phyloP scores from a whole-genome alignment of 2,113 vertebrate species.

The Chloropsis cyanopogon region DNA sequence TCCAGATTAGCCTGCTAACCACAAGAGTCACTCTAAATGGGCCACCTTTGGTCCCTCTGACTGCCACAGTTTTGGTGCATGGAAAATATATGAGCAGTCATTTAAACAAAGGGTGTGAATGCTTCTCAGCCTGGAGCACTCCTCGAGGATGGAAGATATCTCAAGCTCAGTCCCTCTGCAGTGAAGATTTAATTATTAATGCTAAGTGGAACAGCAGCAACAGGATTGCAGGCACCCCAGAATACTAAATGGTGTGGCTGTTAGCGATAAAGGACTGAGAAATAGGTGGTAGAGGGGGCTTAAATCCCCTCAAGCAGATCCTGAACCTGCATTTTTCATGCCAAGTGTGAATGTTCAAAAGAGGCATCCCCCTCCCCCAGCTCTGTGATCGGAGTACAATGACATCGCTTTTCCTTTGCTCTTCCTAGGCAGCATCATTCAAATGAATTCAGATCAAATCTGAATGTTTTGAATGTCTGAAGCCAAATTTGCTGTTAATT shows the following conservation, averaged over 20 bases:
- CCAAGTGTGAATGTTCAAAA: background rate
- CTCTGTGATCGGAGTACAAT: background rate
- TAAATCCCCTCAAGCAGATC: background rate
- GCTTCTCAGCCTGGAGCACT: background rate
- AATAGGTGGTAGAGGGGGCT: background rate
- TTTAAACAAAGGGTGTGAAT: background rate
- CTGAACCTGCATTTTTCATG: background rate
- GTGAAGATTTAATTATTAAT: constrained; percentile 45
- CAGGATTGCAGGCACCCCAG: constrained; percentile 11
- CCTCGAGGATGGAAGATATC: background rate
- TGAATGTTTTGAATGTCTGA: background rate
- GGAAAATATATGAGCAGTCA: background rate
- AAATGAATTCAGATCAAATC: background rate
- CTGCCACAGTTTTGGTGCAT: background rate
- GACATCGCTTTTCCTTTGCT: background rate
- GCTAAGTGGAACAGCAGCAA: constrained; percentile 33
- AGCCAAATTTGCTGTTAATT: background rate
- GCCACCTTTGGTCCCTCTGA: background rate
- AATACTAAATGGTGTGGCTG: background rate
- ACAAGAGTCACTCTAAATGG: background rate
- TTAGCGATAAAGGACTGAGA: background rate
- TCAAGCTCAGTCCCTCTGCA: background rate
- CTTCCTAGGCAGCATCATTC: background rate
- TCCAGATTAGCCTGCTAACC: background rate
- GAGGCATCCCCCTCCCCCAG: background rate